Evolutionary conservation across 2,888 invertebrate species (phyloP), one percentile per base, ranked within the genome.

Genomic region (Cyaniris semiargus): DNA sequence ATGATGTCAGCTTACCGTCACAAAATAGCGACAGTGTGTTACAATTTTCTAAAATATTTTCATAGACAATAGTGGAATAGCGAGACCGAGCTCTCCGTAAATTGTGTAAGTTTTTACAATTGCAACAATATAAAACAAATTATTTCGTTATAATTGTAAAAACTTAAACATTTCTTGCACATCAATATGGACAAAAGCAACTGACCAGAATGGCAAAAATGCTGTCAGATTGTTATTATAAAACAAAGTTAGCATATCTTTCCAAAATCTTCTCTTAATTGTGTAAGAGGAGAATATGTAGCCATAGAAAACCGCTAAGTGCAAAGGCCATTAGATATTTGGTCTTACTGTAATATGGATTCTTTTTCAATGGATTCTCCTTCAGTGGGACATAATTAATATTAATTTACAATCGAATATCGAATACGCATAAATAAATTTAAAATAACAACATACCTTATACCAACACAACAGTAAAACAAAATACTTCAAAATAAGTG

Each of bases 331-430:
- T 1, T 53, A 53, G 0, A 18, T 53, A 53, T 53, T 18, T 53
- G 13, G 48, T 53, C 48, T 53, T 53, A 53, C 48, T 53, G 18
- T 18, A 53, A 53, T 53, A 53, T 53, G 48, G 18, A 58, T 58
- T 58, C 10, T 21, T 66, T 66, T 1, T 66, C 13, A 4, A 53
- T 53, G 53, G 18, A 53, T 53, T 66, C 13, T 27, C 13, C 23
- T 27, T 66, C 4, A 13, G 60, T 7, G 13, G 13, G 6, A 7
- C 10, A 23, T 21, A 23, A 60, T 13, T 21, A 82, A 86, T 86
- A 87, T 86, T 81, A 89, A 88, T 90, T 88, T 90, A 91, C 90
- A 91, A 86, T 87, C 83, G 82, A 88, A 86, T 85, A 87, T 87
- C 86, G 83, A 86, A 84, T 85, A 84, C 82, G 83, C 84, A 87